A percentile compares a stretch with the other conserved stretches of the same genome.
Conservation (phyloP, 2,113 vertebrate species). For the Protobothrops mucrosquamatus region DNA sequence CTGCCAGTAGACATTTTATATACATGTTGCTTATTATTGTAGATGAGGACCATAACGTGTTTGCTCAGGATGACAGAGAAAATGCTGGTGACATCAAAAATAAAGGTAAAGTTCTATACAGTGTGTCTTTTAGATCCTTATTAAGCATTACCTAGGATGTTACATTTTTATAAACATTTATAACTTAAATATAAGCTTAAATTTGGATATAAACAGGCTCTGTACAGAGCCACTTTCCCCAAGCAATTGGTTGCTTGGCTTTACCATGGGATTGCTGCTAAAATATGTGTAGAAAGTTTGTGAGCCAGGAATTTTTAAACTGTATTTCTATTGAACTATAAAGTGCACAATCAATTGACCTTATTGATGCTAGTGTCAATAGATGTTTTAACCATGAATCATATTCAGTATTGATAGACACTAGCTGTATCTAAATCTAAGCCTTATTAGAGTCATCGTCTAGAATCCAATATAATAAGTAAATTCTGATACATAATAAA, state of each 20-base stretch:
- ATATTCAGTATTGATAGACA: not conserved
- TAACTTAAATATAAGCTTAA: not conserved
- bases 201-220: not conserved
- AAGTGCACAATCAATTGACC: not conserved
- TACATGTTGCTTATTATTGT: not conserved
- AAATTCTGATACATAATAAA: not conserved
- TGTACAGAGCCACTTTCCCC: not conserved
- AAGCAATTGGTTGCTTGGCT: not conserved
- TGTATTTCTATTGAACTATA: not conserved
- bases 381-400: not conserved
- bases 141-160: not conserved
- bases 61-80: not conserved
- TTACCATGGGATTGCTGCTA: not conserved
- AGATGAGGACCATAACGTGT: slow-evolving; percentile 64
- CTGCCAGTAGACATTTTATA: not conserved
- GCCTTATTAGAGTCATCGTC: not conserved
- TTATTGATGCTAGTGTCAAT: not conserved
- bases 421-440: not conserved
- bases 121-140: rapidly evolving
- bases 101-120: slow-evolving; percentile 38
- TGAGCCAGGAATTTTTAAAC: not conserved
- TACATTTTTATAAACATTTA: not conserved
- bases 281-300: not conserved
- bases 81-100: not conserved
- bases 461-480: not conserved